These are phyloP conservation scores for Mormyrus hasselquistii DNA, from an alignment of 2,797 vertebrate species.

Conservation along the genomic window DNA sequence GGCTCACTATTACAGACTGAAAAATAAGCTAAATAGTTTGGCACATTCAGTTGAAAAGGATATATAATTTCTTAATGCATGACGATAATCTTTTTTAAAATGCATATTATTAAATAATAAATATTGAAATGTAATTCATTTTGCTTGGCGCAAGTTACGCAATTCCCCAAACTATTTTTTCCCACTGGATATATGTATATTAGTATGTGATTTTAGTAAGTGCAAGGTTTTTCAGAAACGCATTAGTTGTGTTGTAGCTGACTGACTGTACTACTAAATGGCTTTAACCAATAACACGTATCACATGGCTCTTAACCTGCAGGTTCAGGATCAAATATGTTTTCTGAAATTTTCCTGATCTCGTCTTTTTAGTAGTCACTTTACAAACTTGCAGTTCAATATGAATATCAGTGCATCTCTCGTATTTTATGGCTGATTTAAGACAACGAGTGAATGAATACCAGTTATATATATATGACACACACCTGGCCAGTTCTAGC, in stretches of 20 bases:
- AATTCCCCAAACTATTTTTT: not conserved
- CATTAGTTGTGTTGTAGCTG: not conserved
- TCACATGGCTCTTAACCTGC: not conserved
- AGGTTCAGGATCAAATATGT: not conserved
- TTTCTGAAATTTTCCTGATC: not conserved
- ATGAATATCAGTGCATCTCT: too few species aligned
- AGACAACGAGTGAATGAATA: too few species aligned
- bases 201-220: not conserved
- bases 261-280: not conserved
- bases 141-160: not conserved
- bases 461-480: too few species aligned
- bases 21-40: too few species aligned
- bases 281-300: not conserved
- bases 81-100: not conserved
- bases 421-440: too few species aligned
- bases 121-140: not conserved
- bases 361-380: not conserved
- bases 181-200: not conserved
- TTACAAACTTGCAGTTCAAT: not conserved
- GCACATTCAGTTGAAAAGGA: too few species aligned
- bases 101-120: not conserved
- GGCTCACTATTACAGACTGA: too few species aligned
- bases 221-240: not conserved
- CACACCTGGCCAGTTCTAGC: too few species aligned
- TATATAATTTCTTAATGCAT: not conserved